These are phyloP conservation scores for Metaphire vulgaris DNA, from an alignment of 1,140 invertebrate genomes.

Conservation along the genomic window DNA sequence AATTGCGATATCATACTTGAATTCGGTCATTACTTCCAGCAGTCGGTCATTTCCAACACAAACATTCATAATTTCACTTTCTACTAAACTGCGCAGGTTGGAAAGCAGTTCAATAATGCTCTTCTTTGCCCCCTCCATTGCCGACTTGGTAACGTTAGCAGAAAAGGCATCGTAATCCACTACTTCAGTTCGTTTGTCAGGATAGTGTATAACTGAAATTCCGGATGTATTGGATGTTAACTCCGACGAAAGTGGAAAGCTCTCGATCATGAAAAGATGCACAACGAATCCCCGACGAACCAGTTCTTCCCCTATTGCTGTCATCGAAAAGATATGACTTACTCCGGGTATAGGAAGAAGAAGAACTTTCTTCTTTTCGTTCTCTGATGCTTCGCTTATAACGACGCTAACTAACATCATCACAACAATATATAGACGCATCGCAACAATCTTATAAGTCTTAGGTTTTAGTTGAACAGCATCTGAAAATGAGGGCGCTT, in stretches of 20 bases:
- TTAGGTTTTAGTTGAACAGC: too few relatives aligned
- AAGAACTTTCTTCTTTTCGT: too few relatives aligned
- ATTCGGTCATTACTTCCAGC: neutral
- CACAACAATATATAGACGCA: too few relatives aligned
- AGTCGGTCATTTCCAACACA: constrained; percentile 8
- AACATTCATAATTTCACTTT: neutral
- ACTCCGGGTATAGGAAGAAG: constrained; percentile 2
- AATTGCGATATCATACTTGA: constrained; percentile 13
- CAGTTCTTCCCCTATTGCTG: constrained; percentile 12
- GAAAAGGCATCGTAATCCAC: neutral
- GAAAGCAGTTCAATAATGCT: neutral
- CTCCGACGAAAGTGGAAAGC: neutral
- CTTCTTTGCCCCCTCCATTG: neutral
- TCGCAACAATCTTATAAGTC: too few relatives aligned
- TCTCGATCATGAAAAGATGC: constrained; percentile 8
- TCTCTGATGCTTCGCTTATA: neutral
- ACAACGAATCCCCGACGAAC: constrained; percentile 15
- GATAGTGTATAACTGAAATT: neutral
- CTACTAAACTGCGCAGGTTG: neutral
- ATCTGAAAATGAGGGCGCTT: too few relatives aligned
- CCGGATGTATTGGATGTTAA: neutral
- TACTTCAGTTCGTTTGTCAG: neutral
- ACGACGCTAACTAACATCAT: too few relatives aligned
- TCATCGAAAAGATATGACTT: constrained; percentile 8
- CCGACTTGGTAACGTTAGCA: neutral